Evolutionary conservation across 2,888 invertebrate genomes (phyloP).

Genomic region (Drosophila helvetica): DNA sequence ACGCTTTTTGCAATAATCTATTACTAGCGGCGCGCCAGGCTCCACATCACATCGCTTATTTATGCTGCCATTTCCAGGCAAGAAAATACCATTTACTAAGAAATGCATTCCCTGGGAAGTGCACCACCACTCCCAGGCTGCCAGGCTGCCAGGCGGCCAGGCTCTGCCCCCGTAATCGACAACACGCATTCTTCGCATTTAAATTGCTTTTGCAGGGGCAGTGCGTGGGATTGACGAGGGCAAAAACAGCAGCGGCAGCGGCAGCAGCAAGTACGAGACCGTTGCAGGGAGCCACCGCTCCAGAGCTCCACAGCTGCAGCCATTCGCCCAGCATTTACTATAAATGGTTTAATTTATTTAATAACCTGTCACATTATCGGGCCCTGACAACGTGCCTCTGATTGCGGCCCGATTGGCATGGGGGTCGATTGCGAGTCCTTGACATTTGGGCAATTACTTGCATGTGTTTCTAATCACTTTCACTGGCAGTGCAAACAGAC

Average conservation of each 20-base stretch:
- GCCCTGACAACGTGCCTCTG: slow-evolving; percentile 28
- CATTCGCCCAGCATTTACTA: slow-evolving; percentile 47
- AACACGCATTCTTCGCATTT: slow-evolving; percentile 69
- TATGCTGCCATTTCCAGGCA: slow-evolving; percentile 66
- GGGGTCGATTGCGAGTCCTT: slow-evolving; percentile 27
- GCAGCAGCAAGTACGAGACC: slow-evolving; percentile 12
- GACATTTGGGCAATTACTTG: slow-evolving; percentile 32
- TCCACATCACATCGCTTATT: slow-evolving; percentile 53
- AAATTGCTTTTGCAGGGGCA: slow-evolving; percentile 66
- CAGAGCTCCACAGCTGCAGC: slow-evolving; percentile 39
- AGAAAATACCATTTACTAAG: slow-evolving; percentile 53
- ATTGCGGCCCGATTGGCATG: slow-evolving; percentile 7
- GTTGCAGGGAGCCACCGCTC: slow-evolving; percentile 20
- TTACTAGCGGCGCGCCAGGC: slow-evolving; percentile 55
- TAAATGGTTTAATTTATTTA: slow-evolving; percentile 72
- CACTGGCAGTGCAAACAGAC: background rate
- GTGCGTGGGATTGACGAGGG: slow-evolving; percentile 58
- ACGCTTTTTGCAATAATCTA: slow-evolving; percentile 72
- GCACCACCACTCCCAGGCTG: background rate
- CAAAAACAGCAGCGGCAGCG: no score
- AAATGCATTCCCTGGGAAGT: slow-evolving; percentile 43
- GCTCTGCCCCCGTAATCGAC: slow-evolving; percentile 34
- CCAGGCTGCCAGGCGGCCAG: no score
- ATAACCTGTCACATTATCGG: slow-evolving; percentile 63
- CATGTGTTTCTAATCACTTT: slow-evolving; percentile 35